Percentiles rank a stretch among this genome's conserved stretches.
These are phyloP conservation scores for Ictidomys tridecemlineatus DNA, from an alignment of 2,113 vertebrate species.

Conservation along the genomic window DNA sequence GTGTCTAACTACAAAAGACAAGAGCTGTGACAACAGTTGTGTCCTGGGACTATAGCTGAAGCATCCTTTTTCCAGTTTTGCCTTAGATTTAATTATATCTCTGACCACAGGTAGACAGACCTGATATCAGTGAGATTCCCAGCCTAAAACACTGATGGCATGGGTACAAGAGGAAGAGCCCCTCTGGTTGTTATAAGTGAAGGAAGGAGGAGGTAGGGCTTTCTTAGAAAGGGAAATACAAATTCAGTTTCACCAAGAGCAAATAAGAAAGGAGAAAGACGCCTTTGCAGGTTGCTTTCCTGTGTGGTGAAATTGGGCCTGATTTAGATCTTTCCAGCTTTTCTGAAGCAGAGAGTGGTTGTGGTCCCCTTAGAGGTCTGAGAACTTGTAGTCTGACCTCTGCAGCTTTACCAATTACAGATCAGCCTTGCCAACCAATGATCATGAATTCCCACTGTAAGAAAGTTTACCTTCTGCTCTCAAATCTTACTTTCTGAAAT, in stretches of 20 bases:
- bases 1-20: neutral
- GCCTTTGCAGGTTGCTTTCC: neutral
- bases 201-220: neutral
- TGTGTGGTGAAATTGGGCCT: neutral
- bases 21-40: neutral
- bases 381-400: neutral
- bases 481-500: neutral
- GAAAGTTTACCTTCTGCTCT: neutral
- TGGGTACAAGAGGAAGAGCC: neutral
- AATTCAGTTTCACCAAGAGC: neutral
- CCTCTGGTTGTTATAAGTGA: neutral
- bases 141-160: neutral
- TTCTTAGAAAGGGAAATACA: neutral
- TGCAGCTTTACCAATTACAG: neutral
- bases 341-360: neutral
- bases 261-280: neutral
- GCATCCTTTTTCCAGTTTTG: neutral
- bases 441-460: neutral
- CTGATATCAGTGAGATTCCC: neutral
- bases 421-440: neutral
- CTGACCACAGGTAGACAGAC: neutral
- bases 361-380: neutral
- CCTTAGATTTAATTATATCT: neutral
- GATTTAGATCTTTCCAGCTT: neutral
- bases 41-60: neutral